Conservation (phyloP, 2,113 vertebrate species). For the Scalopus aquaticus region DNA sequence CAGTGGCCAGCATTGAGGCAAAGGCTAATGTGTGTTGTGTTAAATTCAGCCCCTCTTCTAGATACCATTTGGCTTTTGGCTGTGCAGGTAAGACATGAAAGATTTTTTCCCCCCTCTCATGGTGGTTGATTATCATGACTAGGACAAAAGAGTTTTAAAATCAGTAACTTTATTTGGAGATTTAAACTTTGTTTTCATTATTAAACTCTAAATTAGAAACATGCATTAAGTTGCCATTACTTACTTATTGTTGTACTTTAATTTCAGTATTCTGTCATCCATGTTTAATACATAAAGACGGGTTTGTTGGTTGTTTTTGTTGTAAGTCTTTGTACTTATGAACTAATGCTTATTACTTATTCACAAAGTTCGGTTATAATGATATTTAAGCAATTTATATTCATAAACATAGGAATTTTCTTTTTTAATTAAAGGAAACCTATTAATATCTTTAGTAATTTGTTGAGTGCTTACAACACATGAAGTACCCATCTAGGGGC, state of each 20-base stretch:
- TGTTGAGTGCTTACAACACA: neutral
- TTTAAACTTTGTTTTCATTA: slow-evolving; percentile 30
- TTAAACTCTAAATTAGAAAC: slow-evolving; percentile 9
- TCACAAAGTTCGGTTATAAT: slow-evolving; percentile 3
- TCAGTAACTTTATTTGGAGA: neutral
- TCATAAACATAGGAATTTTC: neutral
- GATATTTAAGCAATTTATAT: slow-evolving; percentile 19
- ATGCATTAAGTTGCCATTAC: neutral
- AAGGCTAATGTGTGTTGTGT: slow-evolving; percentile 99
- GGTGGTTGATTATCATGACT: neutral
- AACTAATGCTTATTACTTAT: slow-evolving; percentile 2
- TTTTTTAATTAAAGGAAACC: neutral
- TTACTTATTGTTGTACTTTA: neutral
- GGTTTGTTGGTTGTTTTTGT: neutral
- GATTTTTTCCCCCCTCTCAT: neutral
- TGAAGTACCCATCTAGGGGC: neutral
- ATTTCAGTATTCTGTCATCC: neutral
- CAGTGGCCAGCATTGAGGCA: slow-evolving; percentile 98
- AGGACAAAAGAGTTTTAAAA: slow-evolving; percentile 22
- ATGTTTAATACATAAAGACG: neutral
- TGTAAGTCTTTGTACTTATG: neutral
- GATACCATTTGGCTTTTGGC: slow-evolving; percentile 98
- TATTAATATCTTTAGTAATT: neutral
- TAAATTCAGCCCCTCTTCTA: slow-evolving; percentile 98
- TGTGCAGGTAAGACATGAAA: slow-evolving; percentile 93